Evolutionary conservation across 2,797 vertebrate species (phyloP).

Genomic region (Acanthis flammea): DNA sequence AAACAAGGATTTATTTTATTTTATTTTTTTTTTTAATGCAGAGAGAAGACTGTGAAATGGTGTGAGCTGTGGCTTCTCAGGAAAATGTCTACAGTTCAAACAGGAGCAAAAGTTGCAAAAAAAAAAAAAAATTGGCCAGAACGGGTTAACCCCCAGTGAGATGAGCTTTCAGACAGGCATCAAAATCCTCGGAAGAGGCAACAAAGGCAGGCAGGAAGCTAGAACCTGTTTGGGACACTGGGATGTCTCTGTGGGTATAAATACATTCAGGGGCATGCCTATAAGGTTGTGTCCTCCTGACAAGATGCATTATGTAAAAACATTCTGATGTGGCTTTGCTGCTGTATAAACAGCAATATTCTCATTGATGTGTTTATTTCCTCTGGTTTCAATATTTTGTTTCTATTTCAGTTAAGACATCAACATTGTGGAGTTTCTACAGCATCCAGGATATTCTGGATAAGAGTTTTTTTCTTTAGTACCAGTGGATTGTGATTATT

Average conservation of each 20-base stretch:
- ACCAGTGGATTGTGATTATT: not conserved
- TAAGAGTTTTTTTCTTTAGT: not conserved
- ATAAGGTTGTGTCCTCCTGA: not conserved
- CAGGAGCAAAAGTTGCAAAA: too few relatives aligned
- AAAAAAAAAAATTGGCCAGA: rapidly evolving
- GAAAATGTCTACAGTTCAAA: not conserved
- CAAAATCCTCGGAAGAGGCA: rapidly evolving
- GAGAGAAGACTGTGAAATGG: rapidly evolving
- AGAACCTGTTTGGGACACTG: not conserved
- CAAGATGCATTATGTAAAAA: not conserved
- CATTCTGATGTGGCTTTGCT: not conserved
- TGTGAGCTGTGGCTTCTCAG: not conserved
- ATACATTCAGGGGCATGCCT: rapidly evolving
- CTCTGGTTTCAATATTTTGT: not conserved
- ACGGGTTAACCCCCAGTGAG: not conserved
- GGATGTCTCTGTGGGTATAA: not conserved
- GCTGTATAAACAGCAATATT: not conserved
- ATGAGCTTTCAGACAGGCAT: not conserved
- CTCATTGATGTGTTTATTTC: not conserved
- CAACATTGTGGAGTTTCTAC: not conserved
- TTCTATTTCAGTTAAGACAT: not conserved
- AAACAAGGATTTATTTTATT: not conserved
- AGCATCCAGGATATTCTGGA: not conserved
- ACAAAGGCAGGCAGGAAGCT: not conserved
- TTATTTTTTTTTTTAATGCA: not conserved